Base-by-base conservation (phyloP, 2,888 invertebrate species). In the Heteromyza rotundicornis region DNA sequence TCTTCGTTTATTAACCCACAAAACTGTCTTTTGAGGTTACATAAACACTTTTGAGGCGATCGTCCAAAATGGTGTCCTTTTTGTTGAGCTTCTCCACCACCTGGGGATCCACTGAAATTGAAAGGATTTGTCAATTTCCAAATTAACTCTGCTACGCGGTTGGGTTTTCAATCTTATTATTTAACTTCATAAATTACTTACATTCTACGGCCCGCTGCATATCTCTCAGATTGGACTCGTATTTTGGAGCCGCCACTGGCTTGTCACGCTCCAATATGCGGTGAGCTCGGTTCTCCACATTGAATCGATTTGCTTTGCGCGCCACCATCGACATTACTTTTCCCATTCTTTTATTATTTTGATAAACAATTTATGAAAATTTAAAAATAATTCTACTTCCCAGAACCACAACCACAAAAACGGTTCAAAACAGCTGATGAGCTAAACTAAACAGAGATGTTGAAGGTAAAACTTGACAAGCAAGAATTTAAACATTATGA, bases 201-300 rank as follows among this genome's bases (percentile, higher is more conserved):
- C 84, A 82, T 82, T 88, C 85, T 32, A 88, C 80, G 0, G 91
- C 84, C 64, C 88, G 85, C 72, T 91, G 86, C 72, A 90, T 84
- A 79, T 90, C 89, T 70, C 86, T 85, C 47, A 87, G 68, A 67
- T 88, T 88, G 1, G 86, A 82, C 22, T 88, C 85, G 79, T 88
- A 87, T 74, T 83, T 86, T 0, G 94, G 94, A n/a, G 94, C 92
- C 17, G 86, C 85, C 64, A 81, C 82, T 2, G 85, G 86, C 77
- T 90, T 90, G 50, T 89, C 88, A 17, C 90, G 90, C 50, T 89
- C 88, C 68, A 94, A 87, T 19, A 89, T 82, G 72, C 88, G 89
- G 72, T 90, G 89, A 23, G 92, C 92, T 65, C 94, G 87, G 80
- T 87, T 89, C 78, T 92, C 93, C 1, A 91, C 86, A 82, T 94